Evolutionary conservation across 2,888 invertebrate species (phyloP), one percentile per base, ranked within the genome.

Genomic region (Tricholauxania praeusta): DNA sequence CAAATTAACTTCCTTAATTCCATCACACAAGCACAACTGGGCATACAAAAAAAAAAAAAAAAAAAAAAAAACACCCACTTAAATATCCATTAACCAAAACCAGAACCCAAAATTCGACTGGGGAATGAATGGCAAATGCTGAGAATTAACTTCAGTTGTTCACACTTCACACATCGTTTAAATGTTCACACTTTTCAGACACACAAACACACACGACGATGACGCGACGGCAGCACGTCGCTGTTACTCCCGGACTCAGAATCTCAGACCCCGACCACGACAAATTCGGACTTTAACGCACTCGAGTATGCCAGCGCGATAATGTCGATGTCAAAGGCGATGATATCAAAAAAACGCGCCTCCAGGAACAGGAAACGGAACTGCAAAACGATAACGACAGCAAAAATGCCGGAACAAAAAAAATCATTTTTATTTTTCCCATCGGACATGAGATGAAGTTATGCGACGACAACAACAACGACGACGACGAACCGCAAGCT

Each of bases 61-160:
- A 69, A 7, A 49, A 51, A 60, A 51, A 60, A 60, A 66, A 32
- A 76, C 78, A 79, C 77, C 77, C 79, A 79, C 78, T 79, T 79
- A 78, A 78, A 79, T 73, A 75, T 32, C 77, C 77, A 79, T 79
- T 78, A 79, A 78, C 71, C 75, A 75, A 73, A 53, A 72, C 39
- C 69, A 55, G 2, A 15, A 49, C 14, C 19, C 19, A 19, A 28
- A 39, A 10, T 0, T 28, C 32, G 53, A 14, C 53, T 12, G 53
- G 60, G 19, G 49, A 32, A 39, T 67, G 67, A 47, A 63, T 64
- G 55, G 28, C 51, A 65, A 71, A 68, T 14, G 39, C 10, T 39
- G 39, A 10, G 39, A 39, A 39, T 39, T 39, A 39, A 39, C 39
- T 39, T 7, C 39, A 39, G 10, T 28, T 39, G 39, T 39, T 39